These are phyloP conservation scores for Micrasema longulum DNA, from an alignment of 1,140 invertebrate species.

Conservation along the genomic window DNA sequence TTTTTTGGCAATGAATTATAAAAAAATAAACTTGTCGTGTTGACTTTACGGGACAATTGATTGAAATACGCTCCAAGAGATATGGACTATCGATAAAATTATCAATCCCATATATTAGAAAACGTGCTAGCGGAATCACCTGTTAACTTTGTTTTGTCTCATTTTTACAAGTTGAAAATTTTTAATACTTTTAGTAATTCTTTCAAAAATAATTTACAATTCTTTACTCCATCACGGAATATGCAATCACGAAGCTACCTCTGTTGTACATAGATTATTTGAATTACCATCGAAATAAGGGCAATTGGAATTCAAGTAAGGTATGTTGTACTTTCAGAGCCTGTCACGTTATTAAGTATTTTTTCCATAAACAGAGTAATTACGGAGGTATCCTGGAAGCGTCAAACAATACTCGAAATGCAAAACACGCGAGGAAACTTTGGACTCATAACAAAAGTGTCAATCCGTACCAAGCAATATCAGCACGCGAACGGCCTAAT, in stretches of 20 bases:
- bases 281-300: conserved; percentile 29
- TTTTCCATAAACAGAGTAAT: conserved; percentile 31
- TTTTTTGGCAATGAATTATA: too few relatives aligned
- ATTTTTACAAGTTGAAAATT: too few relatives aligned
- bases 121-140: too few relatives aligned
- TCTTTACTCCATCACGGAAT: conserved; percentile 14
- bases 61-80: too few relatives aligned
- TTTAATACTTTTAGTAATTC: too few relatives aligned
- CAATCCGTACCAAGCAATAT: conserved; percentile 32
- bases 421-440: conserved; percentile 29
- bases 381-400: conserved; percentile 29
- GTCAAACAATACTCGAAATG: conserved; percentile 29
- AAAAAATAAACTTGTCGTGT: too few relatives aligned
- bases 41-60: too few relatives aligned
- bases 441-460: conserved; percentile 37
- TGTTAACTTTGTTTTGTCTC: too few relatives aligned
- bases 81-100: too few relatives aligned
- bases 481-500: conserved; percentile 20
- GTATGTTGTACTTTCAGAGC: conserved; percentile 29
- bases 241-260: conserved; percentile 13
- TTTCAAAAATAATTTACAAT: neutral
- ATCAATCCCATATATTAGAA: too few relatives aligned
- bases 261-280: neutral
- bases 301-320: conserved; percentile 21
- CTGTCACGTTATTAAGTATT: conserved; percentile 34